A percentile compares a stretch with the other conserved stretches of the same genome.
Evolutionary conservation across 2,888 invertebrate species (phyloP).

Genomic region (Acanthococcus lagerstroemiae): DNA sequence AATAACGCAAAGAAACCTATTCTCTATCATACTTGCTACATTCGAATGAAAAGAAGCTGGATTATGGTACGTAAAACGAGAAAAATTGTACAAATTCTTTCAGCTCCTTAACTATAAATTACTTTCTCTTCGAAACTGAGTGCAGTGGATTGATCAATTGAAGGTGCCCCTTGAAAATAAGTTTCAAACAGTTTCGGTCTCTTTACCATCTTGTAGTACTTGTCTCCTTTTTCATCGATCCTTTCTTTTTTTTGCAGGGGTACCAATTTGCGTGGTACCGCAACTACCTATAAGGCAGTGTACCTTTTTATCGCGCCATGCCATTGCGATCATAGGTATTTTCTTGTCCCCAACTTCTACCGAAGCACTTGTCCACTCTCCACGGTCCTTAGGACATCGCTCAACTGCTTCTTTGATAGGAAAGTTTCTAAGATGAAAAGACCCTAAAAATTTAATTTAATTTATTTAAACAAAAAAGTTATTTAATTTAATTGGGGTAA

Average conservation of each 20-base stretch:
- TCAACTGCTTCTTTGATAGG: not conserved
- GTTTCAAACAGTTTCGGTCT: not conserved
- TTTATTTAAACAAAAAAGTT: too few relatives aligned
- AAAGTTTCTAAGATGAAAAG: too few relatives aligned
- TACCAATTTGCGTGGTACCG: not conserved
- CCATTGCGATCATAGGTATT: constrained; percentile 1
- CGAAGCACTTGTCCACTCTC: not conserved
- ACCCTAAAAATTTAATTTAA: too few relatives aligned
- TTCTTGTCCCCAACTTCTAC: not conserved
- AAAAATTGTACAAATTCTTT: too few relatives aligned
- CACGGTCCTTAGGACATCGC: not conserved
- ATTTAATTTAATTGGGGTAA: too few relatives aligned
- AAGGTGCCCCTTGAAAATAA: not conserved
- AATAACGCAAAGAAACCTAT: too few relatives aligned
- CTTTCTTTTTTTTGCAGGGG: not conserved
- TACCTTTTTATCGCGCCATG: not conserved
- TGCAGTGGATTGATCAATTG: too few relatives aligned
- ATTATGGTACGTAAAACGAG: too few relatives aligned
- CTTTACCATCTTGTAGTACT: not conserved
- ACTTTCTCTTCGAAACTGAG: too few relatives aligned
- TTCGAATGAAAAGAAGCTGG: too few relatives aligned
- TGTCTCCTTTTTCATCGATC: not conserved
- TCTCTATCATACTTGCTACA: too few relatives aligned
- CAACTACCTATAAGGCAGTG: not conserved
- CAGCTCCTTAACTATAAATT: too few relatives aligned